Evolutionary conservation across 2,888 invertebrate species (phyloP).

Genomic region (Agonopterix heracliana): DNA sequence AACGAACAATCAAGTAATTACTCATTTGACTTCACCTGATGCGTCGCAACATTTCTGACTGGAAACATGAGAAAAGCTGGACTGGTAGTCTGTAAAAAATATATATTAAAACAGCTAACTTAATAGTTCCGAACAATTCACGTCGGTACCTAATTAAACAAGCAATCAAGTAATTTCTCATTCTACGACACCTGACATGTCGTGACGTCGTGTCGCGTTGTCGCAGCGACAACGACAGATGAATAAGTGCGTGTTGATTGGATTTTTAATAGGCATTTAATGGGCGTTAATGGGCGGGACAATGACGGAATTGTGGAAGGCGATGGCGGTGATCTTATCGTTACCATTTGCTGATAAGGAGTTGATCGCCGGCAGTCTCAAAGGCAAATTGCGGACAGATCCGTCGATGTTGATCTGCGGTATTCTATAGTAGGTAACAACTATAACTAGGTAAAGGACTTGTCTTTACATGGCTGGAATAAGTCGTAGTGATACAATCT

Average conservation of each 20-base stretch:
- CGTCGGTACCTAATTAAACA: slow-evolving; percentile 40
- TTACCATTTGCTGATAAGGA: slow-evolving; percentile 57
- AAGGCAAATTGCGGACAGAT: slow-evolving; percentile 67
- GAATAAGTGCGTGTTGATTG: slow-evolving; percentile 73
- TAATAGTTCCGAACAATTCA: not conserved
- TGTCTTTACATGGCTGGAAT: no score
- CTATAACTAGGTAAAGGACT: no score
- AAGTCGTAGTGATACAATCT: slow-evolving; percentile 2
- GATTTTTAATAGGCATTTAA: slow-evolving; percentile 47
- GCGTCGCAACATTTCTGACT: no score
- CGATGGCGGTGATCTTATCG: slow-evolving; percentile 53
- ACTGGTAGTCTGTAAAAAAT: no score
- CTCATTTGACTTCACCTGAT: no score
- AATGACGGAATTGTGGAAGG: slow-evolving; percentile 63
- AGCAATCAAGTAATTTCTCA: slow-evolving; percentile 58
- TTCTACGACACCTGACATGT: slow-evolving; percentile 40
- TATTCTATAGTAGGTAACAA: slow-evolving; percentile 5
- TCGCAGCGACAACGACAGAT: slow-evolving; percentile 46
- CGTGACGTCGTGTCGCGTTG: slow-evolving; percentile 26
- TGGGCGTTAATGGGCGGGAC: slow-evolving; percentile 72
- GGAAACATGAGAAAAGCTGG: no score
- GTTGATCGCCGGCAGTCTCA: slow-evolving; percentile 62
- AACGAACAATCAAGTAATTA: no score
- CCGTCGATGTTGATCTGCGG: slow-evolving; percentile 26
- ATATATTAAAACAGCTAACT: no score